These are phyloP conservation scores for Amphiduros pacificus DNA, from an alignment of 2,888 invertebrate species.

Conservation along the genomic window DNA sequence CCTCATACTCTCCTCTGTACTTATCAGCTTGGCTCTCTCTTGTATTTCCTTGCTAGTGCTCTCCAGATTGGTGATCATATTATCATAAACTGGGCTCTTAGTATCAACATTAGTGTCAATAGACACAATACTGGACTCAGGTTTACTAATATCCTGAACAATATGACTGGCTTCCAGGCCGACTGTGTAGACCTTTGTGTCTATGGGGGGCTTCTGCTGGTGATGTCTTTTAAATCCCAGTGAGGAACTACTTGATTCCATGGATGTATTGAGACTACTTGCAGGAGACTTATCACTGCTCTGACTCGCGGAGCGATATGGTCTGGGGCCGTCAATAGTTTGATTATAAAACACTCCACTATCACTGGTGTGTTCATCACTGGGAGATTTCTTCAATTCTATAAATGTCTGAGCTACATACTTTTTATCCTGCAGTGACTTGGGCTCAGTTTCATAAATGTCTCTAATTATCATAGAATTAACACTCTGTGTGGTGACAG, in stretches of 20 bases:
- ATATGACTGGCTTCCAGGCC: not conserved
- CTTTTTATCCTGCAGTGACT: too few species aligned
- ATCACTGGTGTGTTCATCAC: not conserved
- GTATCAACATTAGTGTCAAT: not conserved
- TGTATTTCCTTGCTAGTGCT: conserved; percentile 4
- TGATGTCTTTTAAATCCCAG: too few species aligned
- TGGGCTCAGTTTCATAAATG: too few species aligned
- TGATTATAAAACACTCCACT: not conserved
- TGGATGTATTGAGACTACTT: not conserved
- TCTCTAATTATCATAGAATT: too few species aligned
- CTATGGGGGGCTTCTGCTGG: too few species aligned
- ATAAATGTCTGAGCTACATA: conserved; percentile 1
- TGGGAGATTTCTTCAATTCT: not conserved
- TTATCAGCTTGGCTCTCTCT: conserved; percentile 5
- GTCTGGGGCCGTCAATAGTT: not conserved
- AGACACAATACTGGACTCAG: not conserved
- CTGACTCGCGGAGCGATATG: not conserved
- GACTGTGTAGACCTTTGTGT: not conserved
- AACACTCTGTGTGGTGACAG: too few species aligned
- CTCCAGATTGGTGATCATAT: conserved; percentile 14
- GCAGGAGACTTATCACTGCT: not conserved
- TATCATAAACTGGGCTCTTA: not conserved
- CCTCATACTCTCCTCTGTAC: not conserved
- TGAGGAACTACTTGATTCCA: not conserved
- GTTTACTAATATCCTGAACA: not conserved